Evolutionary conservation across 2,113 vertebrate genomes (phyloP), one percentile per base, ranked within the genome.

Genomic region (Ivindomyrus marchei): DNA sequence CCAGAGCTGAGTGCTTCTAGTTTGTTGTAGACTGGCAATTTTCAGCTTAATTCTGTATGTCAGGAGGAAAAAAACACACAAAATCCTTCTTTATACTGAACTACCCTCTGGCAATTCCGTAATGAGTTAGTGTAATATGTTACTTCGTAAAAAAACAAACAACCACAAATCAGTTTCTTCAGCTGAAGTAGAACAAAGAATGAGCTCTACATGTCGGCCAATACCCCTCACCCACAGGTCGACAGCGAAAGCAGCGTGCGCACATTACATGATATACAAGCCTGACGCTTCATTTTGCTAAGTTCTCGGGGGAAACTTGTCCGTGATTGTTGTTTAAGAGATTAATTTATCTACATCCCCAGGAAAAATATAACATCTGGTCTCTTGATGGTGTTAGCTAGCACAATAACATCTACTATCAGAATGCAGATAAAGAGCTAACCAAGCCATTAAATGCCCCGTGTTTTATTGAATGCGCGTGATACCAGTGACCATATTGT

Each of bases 381-480:
- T 49, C 21, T 89, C 93, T 93, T 95, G 93, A 95, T 95, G 94
- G 91, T 93, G 92, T 95, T 94, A 93, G 93, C 93, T 92, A 93
- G 92, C 95, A 93, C 93, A 94, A 94, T 93, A 70, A 94, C 94
- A 93, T 91, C 94, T 89, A 90, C 88, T 92, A 91, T 93, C 94
- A 92, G 92, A 93, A 94, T 88, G 92, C 93, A 93, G 91, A 93
- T 94, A 93, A 95, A 93, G 93, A 94, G 95, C 93, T 94, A 94
- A 93, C 90, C 91, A 90, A 93, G 92, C 91, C 94, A 94, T 94
- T 94, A 94, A 93, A 94, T 93, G 1, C 85, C 92, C 91, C 92
- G 90, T 93, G 93, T 94, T 93, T 92, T 94, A 92, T 95, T 93
- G 92, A 91, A 94, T 91, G 92, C 92, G 93, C 93, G 91, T 94